phyloP scores from a whole-genome alignment of 2,888 invertebrate genomes.

The Ligdia adustata region DNA sequence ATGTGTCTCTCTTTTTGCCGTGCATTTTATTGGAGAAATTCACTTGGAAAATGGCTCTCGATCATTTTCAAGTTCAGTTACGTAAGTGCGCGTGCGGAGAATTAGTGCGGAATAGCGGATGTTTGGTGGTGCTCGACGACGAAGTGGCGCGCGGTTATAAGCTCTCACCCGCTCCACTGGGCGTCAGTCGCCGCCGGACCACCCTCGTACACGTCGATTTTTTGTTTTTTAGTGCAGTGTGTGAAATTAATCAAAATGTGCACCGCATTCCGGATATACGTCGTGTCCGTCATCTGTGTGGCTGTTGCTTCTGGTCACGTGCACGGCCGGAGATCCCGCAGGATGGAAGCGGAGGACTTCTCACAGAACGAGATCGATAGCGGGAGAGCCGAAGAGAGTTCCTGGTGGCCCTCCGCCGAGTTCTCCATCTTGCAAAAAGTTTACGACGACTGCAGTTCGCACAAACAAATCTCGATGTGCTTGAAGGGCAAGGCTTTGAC shows the following conservation, averaged over 20 bases:
- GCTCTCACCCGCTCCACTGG: constrained; percentile 69
- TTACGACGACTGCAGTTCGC: constrained; percentile 86
- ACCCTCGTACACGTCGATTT: constrained; percentile 73
- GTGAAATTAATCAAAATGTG: constrained; percentile 69
- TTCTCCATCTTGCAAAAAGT: constrained; percentile 84
- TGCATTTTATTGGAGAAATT: constrained; percentile 84
- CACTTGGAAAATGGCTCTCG: constrained; percentile 82
- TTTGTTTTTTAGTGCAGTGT: constrained; percentile 71
- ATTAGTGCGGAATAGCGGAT: constrained; percentile 85
- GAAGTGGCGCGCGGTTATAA: constrained; percentile 80
- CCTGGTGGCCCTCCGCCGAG: constrained; percentile 84
- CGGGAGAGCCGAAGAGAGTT: constrained; percentile 76
- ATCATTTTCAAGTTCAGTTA: constrained; percentile 85
- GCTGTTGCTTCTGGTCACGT: constrained; percentile 69
- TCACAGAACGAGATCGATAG: constrained; percentile 78
- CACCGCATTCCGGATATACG: constrained; percentile 74
- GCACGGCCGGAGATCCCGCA: constrained; percentile 74
- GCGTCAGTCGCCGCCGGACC: constrained; percentile 75
- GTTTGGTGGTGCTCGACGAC: constrained; percentile 79
- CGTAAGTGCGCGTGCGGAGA: constrained; percentile 82
- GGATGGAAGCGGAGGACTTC: constrained; percentile 72
- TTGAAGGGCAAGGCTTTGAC: constrained; percentile 85
- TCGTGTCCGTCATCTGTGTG: constrained; percentile 72
- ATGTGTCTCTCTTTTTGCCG: constrained; percentile 76
- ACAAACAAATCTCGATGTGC: constrained; percentile 84